Percentiles rank a stretch among this genome's conserved stretches.
Evolutionary conservation across 2,797 vertebrate genomes (phyloP).

Genomic region (Sebastes taczanowskii): DNA sequence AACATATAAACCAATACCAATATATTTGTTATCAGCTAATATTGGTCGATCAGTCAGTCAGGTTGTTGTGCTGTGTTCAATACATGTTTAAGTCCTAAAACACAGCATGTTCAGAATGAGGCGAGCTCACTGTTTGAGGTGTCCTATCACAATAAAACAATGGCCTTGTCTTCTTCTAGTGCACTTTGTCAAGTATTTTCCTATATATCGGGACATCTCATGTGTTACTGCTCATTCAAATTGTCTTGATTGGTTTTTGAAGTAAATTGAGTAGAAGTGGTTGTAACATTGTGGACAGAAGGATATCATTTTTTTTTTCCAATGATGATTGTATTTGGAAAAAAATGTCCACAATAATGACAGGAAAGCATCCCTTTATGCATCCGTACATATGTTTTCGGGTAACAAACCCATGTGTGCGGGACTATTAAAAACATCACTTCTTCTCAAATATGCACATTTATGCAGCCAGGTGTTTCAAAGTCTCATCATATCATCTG

Average conservation of each 20-base stretch:
- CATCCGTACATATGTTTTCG: background rate
- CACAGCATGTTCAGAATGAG: rapidly evolving
- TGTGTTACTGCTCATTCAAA: background rate
- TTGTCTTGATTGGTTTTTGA: background rate
- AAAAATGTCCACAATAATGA: background rate
- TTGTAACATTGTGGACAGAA: background rate
- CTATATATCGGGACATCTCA: too few species aligned
- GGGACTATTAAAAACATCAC: background rate
- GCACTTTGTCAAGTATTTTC: too few species aligned
- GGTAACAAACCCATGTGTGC: background rate
- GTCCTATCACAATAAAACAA: background rate
- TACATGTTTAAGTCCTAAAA: background rate
- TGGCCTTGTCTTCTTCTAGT: too few species aligned
- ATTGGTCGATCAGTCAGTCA: background rate
- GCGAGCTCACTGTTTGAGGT: background rate
- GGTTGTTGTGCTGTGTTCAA: background rate
- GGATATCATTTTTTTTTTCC: background rate
- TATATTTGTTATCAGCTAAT: background rate
- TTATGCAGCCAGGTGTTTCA: background rate
- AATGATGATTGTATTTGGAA: background rate
- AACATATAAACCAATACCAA: too few species aligned
- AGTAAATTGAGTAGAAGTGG: too few species aligned
- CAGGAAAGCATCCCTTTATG: background rate
- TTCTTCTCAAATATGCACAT: background rate
- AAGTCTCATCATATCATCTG: background rate